Evolutionary conservation across 2,888 invertebrate genomes (phyloP), one percentile per base, ranked within the genome.

Genomic region (Limnephilus rhombicus): DNA sequence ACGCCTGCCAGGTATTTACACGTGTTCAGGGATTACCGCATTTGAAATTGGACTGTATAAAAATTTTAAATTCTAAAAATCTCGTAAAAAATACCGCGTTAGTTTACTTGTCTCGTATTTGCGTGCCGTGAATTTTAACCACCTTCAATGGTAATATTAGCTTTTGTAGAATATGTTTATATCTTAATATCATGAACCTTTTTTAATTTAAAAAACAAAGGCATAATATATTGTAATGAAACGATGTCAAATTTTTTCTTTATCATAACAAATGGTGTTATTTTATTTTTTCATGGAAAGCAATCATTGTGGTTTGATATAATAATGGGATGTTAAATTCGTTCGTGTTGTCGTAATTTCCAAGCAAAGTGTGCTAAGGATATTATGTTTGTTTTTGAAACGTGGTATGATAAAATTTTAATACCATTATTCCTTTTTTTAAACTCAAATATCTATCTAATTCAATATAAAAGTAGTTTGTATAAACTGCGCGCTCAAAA

Each of bases 21-120:
- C 88, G 80, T 89, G 88, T 89, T 80, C 41, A n/a, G 80, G 88
- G 80, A 89, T 89, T 89, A 89, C 80, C 31, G 88, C 80, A 89
- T 80, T 89, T 80, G 88, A 80, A 80, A 89, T 37, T 34, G 34
- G 37, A 37, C 68, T 68, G 68, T 68, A 68, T 24, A 68, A 68
- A 68, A 68, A 24, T 24, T 68, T 68, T 68, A 89, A 80, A 89
- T 80, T 80, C 34, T 11, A 31, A 80, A 80, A 15, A 80, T 88
- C 11, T 89, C 80, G 24, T 37, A 37, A 29, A 87, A 87, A 53
- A 34, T 18, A 18, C n/a, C 5, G 34, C 11, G 80, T 80, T n/a
- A 37, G 24, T 29, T 34, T 31, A 18, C 80, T 15, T 89, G 68
- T 41, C 41, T 41, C 41, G 41, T 31, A 80, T 89, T 89, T 89